These are phyloP conservation scores for Heteropelma amictum DNA, from an alignment of 2,888 invertebrate species.

Conservation along the genomic window DNA sequence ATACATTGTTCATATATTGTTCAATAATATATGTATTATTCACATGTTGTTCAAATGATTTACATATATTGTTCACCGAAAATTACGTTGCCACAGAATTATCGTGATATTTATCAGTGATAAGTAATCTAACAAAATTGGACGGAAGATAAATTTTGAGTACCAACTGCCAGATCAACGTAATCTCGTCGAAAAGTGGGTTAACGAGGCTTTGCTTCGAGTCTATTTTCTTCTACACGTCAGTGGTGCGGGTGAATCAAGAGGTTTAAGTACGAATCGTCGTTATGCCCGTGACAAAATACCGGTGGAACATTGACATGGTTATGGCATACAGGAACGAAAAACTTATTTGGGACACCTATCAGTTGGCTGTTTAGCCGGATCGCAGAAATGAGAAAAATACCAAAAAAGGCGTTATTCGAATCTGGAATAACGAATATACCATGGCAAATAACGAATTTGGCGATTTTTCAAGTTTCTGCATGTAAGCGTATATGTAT, in stretches of 20 bases:
- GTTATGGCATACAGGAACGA: neutral
- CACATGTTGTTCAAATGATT: no score
- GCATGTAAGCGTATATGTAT: neutral
- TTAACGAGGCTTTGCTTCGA: conserved; percentile 39
- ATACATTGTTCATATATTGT: no score
- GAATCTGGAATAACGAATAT: conserved; percentile 7
- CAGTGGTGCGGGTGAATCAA: conserved; percentile 19
- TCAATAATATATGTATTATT: no score
- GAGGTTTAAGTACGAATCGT: conserved; percentile 23
- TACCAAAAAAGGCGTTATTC: conserved; percentile 3
- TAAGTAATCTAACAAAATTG: neutral
- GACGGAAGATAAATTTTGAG: neutral
- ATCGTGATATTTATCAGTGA: neutral
- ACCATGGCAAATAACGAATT: neutral
- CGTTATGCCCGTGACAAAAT: conserved; percentile 17
- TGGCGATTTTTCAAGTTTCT: no score
- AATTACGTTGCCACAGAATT: neutral
- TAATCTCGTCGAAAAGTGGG: conserved; percentile 32
- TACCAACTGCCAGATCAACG: neutral
- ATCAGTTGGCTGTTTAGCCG: conserved; percentile 37
- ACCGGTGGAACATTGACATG: neutral
- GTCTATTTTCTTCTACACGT: conserved; percentile 23
- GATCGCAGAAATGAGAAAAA: conserved; percentile 2
- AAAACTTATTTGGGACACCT: conserved; percentile 47
- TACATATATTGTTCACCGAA: no score